These are phyloP conservation scores for Hemistola chrysoprasaria DNA, from an alignment of 2,888 invertebrate genomes.

Conservation along the genomic window DNA sequence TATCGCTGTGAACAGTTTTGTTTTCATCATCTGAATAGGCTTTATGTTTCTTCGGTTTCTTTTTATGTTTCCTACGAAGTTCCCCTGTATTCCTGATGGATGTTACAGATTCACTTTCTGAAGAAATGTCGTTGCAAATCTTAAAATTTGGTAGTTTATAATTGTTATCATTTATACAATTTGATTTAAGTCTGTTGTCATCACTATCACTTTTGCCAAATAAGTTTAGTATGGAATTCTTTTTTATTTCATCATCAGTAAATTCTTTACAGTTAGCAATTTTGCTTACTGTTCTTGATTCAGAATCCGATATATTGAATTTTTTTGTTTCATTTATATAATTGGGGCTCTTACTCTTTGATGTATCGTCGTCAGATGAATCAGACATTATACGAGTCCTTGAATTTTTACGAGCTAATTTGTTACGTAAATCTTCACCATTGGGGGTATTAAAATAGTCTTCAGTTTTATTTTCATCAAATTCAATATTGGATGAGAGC, in stretches of 20 bases:
- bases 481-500: conserved; percentile 57
- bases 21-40: conserved; percentile 83
- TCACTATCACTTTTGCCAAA: conserved; percentile 76
- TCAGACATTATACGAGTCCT: conserved; percentile 89
- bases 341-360: conserved; percentile 70
- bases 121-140: conserved; percentile 68
- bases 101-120: conserved; percentile 70
- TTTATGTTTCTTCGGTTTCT: conserved; percentile 91
- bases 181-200: conserved; percentile 65
- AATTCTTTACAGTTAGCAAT: conserved; percentile 45
- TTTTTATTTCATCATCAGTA: conserved; percentile 56
- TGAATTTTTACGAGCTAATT: conserved; percentile 85
- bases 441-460: conserved; percentile 71
- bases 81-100: conserved; percentile 71
- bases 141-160: conserved; percentile 57
- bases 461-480: conserved; percentile 71
- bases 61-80: conserved; percentile 90
- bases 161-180: conserved; percentile 57
- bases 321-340: conserved; percentile 75
- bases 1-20: conserved; percentile 62
- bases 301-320: conserved; percentile 80
- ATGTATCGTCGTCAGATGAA: conserved; percentile 87
- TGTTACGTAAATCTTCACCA: conserved; percentile 77
- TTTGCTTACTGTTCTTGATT: conserved; percentile 47
- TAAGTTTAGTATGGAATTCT: conserved; percentile 63